phyloP scores from a whole-genome alignment of 2,113 vertebrate genomes.

The Laticauda laticaudata region DNA sequence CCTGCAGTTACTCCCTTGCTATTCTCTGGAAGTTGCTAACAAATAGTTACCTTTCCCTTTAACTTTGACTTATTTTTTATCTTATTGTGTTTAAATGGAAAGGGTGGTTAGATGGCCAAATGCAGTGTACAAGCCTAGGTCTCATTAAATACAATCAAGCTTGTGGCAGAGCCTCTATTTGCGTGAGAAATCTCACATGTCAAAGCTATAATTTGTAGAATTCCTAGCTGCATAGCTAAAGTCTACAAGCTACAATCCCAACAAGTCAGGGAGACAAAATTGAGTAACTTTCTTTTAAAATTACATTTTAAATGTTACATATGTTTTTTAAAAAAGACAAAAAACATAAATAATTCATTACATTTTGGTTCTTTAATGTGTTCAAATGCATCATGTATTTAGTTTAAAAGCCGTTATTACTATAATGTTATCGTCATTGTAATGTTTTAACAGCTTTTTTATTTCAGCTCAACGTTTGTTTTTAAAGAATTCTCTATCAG shows the following conservation, averaged over 20 bases:
- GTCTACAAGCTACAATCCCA: neutral
- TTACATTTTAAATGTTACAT: neutral
- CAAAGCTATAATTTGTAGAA: neutral
- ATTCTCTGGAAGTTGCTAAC: neutral
- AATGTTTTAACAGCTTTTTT: slow-evolving; percentile 55
- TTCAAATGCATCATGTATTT: slow-evolving; percentile 42
- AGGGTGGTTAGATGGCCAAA: neutral
- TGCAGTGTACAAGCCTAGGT: neutral
- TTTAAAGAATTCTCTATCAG: slow-evolving; percentile 51
- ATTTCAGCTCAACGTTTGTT: slow-evolving; percentile 59
- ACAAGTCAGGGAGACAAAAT: neutral
- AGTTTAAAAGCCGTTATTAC: slow-evolving; percentile 45
- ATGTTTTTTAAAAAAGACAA: neutral
- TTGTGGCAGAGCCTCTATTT: neutral
- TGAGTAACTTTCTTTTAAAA: neutral
- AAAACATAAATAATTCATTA: slow-evolving; percentile 17
- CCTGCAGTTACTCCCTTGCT: neutral
- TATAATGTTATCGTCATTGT: slow-evolving; percentile 13
- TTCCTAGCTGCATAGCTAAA: neutral
- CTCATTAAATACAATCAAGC: neutral
- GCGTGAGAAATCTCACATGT: neutral
- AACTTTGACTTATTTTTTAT: neutral
- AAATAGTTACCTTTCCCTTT: neutral
- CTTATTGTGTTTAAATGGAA: neutral
- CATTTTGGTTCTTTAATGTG: neutral